phyloP scores from a whole-genome alignment of 2,797 vertebrate genomes.

The Tolypeutes matacus region DNA sequence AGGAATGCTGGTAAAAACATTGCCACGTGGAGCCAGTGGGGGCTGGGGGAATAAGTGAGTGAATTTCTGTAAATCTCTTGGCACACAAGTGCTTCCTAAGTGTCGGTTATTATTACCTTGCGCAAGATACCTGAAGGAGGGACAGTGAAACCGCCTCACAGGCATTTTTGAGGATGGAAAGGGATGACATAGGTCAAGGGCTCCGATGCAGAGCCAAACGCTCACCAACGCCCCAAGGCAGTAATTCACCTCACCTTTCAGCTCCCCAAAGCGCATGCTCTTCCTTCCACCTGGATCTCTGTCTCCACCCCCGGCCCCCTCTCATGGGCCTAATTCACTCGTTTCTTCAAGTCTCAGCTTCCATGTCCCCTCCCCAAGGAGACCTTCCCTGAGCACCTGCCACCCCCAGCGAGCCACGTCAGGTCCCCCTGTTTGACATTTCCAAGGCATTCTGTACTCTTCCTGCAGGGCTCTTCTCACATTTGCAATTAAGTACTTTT shows the following conservation, averaged over 20 bases:
- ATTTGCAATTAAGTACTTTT: not conserved
- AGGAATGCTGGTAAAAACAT: not conserved
- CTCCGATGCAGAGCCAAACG: not conserved
- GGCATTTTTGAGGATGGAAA: not conserved
- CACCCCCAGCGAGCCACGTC: rapidly evolving
- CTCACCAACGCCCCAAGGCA: not conserved
- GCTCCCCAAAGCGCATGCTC: not conserved
- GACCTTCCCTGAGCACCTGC: not conserved
- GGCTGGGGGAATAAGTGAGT: not conserved
- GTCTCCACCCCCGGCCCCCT: not conserved
- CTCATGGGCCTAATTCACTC: not conserved
- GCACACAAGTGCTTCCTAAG: not conserved
- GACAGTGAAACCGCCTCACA: not conserved
- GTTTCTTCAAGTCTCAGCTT: not conserved
- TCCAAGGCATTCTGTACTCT: not conserved
- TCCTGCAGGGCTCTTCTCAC: not conserved
- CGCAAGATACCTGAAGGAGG: not conserved
- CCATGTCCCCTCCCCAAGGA: not conserved
- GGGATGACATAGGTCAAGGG: not conserved
- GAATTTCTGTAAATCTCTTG: not conserved
- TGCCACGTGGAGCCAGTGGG: not conserved
- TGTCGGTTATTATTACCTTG: not conserved
- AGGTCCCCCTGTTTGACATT: not conserved
- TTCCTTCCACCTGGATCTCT: not conserved
- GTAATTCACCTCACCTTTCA: not conserved